Conservation (phyloP, 1,140 invertebrate genomes). For the Chironomus tepperi region DNA sequence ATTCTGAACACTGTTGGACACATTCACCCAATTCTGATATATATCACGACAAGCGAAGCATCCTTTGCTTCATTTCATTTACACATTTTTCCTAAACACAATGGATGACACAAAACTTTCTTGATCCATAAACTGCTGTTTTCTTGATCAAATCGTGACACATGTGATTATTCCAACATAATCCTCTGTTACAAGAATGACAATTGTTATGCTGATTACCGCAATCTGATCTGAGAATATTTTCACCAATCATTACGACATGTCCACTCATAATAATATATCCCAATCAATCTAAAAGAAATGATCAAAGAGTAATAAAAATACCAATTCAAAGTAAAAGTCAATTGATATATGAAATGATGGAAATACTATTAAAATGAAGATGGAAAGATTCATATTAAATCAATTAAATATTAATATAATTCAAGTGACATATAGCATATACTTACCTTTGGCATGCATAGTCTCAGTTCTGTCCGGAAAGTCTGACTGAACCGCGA, state of each 20-base stretch:
- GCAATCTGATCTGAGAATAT: neutral
- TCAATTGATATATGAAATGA: slow-evolving; percentile 65
- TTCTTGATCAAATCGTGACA: slow-evolving; percentile 44
- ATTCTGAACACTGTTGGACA: slow-evolving; percentile 48
- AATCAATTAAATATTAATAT: neutral
- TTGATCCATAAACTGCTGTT: neutral
- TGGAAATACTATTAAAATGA: slow-evolving; percentile 52
- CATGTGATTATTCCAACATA: slow-evolving; percentile 55
- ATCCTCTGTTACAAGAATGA: neutral
- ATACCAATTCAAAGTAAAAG: slow-evolving; percentile 66
- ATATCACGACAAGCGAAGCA: slow-evolving; percentile 30
- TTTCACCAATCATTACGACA: slow-evolving; percentile 5
- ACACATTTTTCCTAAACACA: slow-evolving; percentile 29
- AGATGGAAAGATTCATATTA: slow-evolving; percentile 27
- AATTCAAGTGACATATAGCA: neutral
- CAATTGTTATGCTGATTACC: neutral
- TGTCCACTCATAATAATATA: neutral
- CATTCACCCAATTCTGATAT: slow-evolving; percentile 46
- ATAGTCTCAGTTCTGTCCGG: neutral
- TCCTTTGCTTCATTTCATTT: slow-evolving; percentile 10
- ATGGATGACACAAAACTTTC: slow-evolving; percentile 25
- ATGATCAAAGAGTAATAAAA: slow-evolving; percentile 58
- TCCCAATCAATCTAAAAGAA: slow-evolving; percentile 25
- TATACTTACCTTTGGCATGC: neutral
- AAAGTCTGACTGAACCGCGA: neutral